Evolutionary conservation across 2,888 invertebrate species (phyloP).

Genomic region (Cylloceria caligata): DNA sequence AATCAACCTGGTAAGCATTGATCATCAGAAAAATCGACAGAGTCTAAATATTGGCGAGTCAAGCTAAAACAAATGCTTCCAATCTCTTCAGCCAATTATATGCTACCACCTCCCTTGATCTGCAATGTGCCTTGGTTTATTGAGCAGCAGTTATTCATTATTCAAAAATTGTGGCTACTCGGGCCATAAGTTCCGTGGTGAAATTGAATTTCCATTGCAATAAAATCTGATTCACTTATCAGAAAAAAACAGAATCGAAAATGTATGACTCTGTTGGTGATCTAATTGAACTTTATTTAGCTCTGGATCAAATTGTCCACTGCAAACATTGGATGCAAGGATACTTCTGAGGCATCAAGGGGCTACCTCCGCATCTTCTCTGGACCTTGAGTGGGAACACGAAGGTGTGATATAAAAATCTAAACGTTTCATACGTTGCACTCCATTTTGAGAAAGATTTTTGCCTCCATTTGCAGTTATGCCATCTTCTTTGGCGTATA

Average conservation of each 20-base stretch:
- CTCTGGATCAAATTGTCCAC: conserved; percentile 86
- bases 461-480: conserved; percentile 71
- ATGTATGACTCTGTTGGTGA: neutral
- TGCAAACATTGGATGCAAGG: conserved; percentile 87
- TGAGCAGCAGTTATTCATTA: no score
- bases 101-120: no score
- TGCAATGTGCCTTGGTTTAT: no score
- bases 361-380: conserved; percentile 88
- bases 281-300: conserved; percentile 70
- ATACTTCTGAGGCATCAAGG: conserved; percentile 84
- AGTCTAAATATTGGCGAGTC: no score
- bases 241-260: neutral
- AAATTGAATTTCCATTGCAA: no score
- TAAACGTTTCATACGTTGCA: neutral
- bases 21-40: no score
- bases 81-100: no score
- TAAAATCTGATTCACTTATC: neutral
- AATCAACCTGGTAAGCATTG: no score
- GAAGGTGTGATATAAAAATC: conserved; percentile 83
- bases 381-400: conserved; percentile 91
- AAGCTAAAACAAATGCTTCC: no score
- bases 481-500: conserved; percentile 71
- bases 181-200: no score
- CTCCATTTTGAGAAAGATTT: neutral
- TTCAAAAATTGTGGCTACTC: no score